Conservation (phyloP, 2,888 invertebrate genomes). For the Dromius quadrimaculatus region DNA sequence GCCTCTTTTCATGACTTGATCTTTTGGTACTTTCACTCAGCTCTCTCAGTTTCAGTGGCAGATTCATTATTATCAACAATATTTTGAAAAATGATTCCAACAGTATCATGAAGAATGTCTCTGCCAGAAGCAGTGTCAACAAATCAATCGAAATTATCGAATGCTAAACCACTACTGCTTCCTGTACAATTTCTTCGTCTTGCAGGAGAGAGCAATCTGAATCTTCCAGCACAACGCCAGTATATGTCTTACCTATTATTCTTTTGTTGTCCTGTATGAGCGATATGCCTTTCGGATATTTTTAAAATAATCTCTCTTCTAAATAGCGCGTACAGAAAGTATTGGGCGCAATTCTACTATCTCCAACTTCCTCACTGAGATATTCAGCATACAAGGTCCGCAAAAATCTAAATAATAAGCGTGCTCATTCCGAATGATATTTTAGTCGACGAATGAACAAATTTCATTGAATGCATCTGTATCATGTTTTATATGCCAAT, state of each 20-base stretch:
- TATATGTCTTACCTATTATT: neutral
- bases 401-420: too few relatives aligned
- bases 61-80: neutral
- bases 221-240: neutral
- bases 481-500: too few relatives aligned
- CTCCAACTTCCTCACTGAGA: too few relatives aligned
- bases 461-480: too few relatives aligned
- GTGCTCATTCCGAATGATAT: too few relatives aligned
- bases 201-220: conserved; percentile 51
- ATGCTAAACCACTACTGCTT: conserved; percentile 56
- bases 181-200: conserved; percentile 54
- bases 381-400: too few relatives aligned
- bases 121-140: conserved; percentile 47
- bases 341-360: too few relatives aligned
- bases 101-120: conserved; percentile 27
- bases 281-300: too few relatives aligned
- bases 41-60: neutral
- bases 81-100: conserved; percentile 44
- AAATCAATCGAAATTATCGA: conserved; percentile 54
- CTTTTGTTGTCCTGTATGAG: too few relatives aligned
- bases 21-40: neutral
- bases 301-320: too few relatives aligned
- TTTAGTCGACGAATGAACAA: too few relatives aligned
- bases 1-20: conserved; percentile 38
- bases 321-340: too few relatives aligned